Evolutionary conservation across 2,797 vertebrate genomes (phyloP), one percentile per base, ranked within the genome.

Genomic region (Podarcis lilfordi): DNA sequence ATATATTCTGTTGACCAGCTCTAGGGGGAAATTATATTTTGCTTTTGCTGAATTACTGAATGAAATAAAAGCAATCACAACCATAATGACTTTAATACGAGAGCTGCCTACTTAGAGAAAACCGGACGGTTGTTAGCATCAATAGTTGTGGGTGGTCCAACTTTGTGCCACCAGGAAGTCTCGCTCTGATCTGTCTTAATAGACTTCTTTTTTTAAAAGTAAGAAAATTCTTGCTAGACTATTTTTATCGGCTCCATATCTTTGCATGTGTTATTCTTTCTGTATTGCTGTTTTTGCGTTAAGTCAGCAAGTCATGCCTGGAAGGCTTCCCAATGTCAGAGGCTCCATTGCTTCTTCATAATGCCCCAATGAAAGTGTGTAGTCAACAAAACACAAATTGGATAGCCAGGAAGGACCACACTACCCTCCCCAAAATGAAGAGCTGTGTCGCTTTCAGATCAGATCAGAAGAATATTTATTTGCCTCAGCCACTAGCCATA

Each of bases 231-330:
- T 11, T 86, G 75, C 76, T 66, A 90, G 85, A 55, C 71, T 91
- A 84, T 91, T 93, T 95, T 90, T 3, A 1, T 92, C 89, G 15
- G 79, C 89, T 92, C 84, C 25, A 91, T 32, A 32, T 27, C 66
- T 87, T 45, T 82, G 66, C 84, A 69, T 91, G 84, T 85, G 92
- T 27, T 68, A 86, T 79, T 91, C 86, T 89, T 84, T 91, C 92
- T 92, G 90, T 83, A 91, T 92, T 92, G 87, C 85, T 66, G 11
- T 79, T 86, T 88, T 90, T 94, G 79, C 91, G 35, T 88, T 88
- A 43, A 43, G 71, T 37, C 80, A 92, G 77, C 64, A 86, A 90
- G 83, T 55, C 88, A 17, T 2, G 10, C 29, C 80, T 92, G 86
- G 89, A 89, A 3, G 75, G 77, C 81, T 75, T 91, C 76, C 64